phyloP scores from a whole-genome alignment of 2,888 invertebrate species.

The Zaprionus bogoriensis region DNA sequence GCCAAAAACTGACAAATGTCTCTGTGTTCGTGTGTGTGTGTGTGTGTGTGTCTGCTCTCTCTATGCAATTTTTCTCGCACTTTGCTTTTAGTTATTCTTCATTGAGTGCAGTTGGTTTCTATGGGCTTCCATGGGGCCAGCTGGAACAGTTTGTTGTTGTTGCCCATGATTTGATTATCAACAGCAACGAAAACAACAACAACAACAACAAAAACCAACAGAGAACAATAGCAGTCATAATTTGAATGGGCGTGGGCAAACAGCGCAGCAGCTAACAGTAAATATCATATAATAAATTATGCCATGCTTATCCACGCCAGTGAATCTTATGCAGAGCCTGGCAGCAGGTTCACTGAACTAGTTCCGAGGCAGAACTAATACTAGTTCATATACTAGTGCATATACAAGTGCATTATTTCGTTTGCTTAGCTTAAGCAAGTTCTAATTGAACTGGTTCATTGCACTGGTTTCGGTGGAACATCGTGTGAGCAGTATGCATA shows the following conservation, averaged over 20 bases:
- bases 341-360: no score
- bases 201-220: neutral
- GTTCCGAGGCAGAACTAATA: no score
- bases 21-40: no score
- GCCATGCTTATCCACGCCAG: no score
- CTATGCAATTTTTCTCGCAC: slow-evolving; percentile 11
- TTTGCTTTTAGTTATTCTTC: no score
- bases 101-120: slow-evolving; percentile 9
- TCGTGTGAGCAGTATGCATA: neutral
- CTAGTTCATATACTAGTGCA: no score
- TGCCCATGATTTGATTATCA: slow-evolving; percentile 60
- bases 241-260: slow-evolving; percentile 61
- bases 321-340: no score
- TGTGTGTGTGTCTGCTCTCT: no score
- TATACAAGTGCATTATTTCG: no score
- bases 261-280: slow-evolving; percentile 36
- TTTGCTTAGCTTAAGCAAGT: no score
- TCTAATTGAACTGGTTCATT: neutral
- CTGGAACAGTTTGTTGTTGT: slow-evolving; percentile 26
- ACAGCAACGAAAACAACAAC: slow-evolving; percentile 28
- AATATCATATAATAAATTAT: neutral
- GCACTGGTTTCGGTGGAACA: no score
- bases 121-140: slow-evolving; percentile 18
- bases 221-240: slow-evolving; percentile 25
- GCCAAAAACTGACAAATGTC: slow-evolving; percentile 44